A percentile compares a stretch with the other conserved stretches of the same genome.
Evolutionary conservation across 2,888 invertebrate genomes (phyloP).

Genomic region (Scaptomyza flava): DNA sequence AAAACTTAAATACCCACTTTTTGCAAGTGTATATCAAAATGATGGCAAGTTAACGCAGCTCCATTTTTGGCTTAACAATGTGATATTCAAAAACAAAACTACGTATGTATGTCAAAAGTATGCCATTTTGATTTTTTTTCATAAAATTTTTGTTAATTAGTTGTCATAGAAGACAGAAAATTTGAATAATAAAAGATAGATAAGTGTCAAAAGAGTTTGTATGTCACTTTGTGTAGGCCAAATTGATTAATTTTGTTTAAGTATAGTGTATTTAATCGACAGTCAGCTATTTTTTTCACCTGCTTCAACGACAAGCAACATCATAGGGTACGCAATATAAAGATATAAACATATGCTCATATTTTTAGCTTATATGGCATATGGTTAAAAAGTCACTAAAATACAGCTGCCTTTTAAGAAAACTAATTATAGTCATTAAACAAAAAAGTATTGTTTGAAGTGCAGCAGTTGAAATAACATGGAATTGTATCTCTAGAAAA

Average conservation of each 20-base stretch:
- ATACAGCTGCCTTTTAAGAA: conserved; percentile 53
- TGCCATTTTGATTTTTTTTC: conserved; percentile 12
- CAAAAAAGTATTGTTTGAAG: conserved; percentile 39
- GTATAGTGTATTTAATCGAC: conserved; percentile 12
- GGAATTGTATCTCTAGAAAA: conserved; percentile 4
- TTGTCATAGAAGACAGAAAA: conserved; percentile 10
- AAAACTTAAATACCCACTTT: neutral
- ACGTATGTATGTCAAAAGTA: conserved; percentile 37
- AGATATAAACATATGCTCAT: conserved; percentile 48
- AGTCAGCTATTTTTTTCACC: conserved; percentile 24
- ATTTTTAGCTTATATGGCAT: conserved; percentile 55
- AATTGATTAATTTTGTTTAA: conserved; percentile 19
- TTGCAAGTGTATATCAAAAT: neutral
- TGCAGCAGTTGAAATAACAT: conserved; percentile 36
- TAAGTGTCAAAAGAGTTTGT: conserved; percentile 9
- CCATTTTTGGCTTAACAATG: conserved; percentile 16
- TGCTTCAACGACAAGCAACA: conserved; percentile 18
- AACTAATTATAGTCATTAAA: conserved; percentile 62
- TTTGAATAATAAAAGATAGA: conserved; percentile 29
- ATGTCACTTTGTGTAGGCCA: neutral
- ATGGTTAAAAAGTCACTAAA: conserved; percentile 33
- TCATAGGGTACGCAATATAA: neutral
- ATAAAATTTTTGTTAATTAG: conserved; percentile 6
- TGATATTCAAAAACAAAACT: conserved; percentile 38
- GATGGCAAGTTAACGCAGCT: conserved; percentile 6